Percentiles rank a stretch among this genome's conserved stretches.
These are phyloP conservation scores for Psittacula derbiana DNA, from an alignment of 2,797 vertebrate species.

Conservation along the genomic window DNA sequence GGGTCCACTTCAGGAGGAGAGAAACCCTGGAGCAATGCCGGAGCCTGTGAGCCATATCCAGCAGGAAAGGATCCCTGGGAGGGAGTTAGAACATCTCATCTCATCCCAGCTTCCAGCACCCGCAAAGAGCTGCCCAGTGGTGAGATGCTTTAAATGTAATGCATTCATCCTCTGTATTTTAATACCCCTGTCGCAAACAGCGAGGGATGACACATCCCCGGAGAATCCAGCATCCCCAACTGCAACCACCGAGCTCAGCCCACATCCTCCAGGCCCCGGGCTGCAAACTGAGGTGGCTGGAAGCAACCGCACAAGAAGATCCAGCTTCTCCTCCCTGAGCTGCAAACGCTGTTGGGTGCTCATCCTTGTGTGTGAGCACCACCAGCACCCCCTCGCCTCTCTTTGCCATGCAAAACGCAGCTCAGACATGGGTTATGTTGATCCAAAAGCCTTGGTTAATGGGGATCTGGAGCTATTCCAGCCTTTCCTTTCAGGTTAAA, in stretches of 20 bases:
- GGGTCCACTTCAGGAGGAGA: neutral
- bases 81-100: neutral
- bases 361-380: neutral
- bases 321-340: fast-evolving
- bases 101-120: neutral
- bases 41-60: fast-evolving
- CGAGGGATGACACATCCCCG: conserved; percentile 39
- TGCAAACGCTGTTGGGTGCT: fast-evolving
- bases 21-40: neutral
- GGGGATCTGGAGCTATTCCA: neutral
- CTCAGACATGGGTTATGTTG: fast-evolving
- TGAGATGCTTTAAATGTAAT: neutral
- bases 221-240: conserved; percentile 25
- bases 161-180: conserved; percentile 29
- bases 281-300: neutral
- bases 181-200: neutral
- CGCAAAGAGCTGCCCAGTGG: neutral
- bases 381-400: neutral
- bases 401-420: neutral
- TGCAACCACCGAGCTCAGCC: conserved; percentile 36
- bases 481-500: neutral
- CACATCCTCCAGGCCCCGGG: neutral
- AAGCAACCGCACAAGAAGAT: neutral
- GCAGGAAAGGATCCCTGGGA: neutral
- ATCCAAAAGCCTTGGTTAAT: neutral